phyloP scores from a whole-genome alignment of 2,113 vertebrate species.

The Cinclus mexicanus region DNA sequence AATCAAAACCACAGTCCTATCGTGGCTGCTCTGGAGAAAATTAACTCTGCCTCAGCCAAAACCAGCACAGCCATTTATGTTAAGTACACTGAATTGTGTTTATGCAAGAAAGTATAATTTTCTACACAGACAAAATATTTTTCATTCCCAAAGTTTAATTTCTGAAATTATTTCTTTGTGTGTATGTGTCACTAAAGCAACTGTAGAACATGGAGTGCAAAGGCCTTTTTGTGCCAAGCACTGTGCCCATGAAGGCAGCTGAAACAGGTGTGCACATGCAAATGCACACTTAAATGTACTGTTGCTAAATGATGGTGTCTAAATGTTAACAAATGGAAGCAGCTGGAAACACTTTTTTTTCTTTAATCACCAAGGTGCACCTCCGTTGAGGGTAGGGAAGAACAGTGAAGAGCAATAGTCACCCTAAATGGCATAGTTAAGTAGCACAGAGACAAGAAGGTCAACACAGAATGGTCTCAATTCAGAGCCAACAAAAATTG shows the following conservation, averaged over 20 bases:
- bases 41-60: neutral
- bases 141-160: neutral
- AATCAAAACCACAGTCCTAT: neutral
- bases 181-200: neutral
- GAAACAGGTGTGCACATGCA: rapidly evolving
- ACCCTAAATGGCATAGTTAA: neutral
- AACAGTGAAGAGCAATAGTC: neutral
- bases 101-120: neutral
- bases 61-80: neutral
- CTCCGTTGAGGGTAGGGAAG: neutral
- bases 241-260: neutral
- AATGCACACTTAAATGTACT: neutral
- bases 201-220: neutral
- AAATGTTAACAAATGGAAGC: neutral
- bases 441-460: neutral
- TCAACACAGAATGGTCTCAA: neutral
- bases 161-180: neutral
- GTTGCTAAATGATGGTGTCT: neutral
- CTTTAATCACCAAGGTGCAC: neutral
- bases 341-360: neutral
- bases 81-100: neutral
- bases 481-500: neutral
- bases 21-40: neutral
- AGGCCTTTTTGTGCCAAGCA: neutral
- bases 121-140: neutral